Evolutionary conservation across 2,113 vertebrate species (phyloP).

Genomic region (Callipepla californica): DNA sequence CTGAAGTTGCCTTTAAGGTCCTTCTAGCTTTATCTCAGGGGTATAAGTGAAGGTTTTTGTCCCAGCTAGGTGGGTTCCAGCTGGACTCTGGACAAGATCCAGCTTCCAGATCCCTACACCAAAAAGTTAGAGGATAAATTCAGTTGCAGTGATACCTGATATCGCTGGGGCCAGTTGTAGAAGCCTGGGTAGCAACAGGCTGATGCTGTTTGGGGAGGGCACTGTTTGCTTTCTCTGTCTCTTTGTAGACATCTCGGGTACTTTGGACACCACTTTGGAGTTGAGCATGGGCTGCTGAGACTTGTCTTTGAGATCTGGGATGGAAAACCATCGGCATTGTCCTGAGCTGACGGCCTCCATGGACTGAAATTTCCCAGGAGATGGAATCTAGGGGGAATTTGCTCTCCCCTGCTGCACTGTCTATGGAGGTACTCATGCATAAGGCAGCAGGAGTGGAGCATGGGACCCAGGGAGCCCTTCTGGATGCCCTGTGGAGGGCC

Average conservation of each 20-base stretch:
- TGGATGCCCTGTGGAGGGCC: not conserved
- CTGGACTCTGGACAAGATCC: not conserved
- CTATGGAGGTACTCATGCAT: fast-evolving
- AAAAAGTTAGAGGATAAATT: fast-evolving
- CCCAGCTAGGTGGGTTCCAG: not conserved
- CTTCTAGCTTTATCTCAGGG: not conserved
- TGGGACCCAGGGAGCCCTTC: not conserved
- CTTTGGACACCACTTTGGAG: fast-evolving
- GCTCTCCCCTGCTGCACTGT: not conserved
- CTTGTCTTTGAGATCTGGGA: not conserved
- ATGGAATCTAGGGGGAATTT: not conserved
- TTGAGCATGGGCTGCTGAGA: not conserved
- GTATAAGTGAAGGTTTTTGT: not conserved
- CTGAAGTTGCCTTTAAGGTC: fast-evolving
- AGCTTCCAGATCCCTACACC: not conserved
- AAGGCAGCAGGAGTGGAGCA: not conserved
- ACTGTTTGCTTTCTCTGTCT: fast-evolving
- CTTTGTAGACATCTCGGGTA: fast-evolving
- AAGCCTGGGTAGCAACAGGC: not conserved
- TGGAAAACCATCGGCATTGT: not conserved
- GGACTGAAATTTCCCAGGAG: not conserved
- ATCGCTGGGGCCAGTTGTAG: fast-evolving
- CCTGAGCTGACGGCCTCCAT: not conserved
- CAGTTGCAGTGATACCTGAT: fast-evolving
- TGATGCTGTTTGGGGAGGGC: not conserved